Evolutionary conservation across 1,140 invertebrate genomes (phyloP).

Genomic region (Drosophila elegans): DNA sequence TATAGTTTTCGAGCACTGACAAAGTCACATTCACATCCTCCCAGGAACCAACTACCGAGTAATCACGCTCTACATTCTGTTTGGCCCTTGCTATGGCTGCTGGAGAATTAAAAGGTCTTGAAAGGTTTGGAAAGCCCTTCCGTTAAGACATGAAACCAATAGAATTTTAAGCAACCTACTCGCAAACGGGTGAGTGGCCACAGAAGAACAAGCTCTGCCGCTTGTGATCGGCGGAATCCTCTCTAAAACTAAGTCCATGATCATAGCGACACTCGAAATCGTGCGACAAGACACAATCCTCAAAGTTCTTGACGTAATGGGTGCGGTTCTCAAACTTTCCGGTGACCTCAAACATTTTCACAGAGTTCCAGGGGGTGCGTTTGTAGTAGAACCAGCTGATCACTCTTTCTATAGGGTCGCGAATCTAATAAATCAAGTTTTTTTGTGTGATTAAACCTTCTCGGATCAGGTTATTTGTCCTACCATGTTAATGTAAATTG

Average conservation of each 20-base stretch:
- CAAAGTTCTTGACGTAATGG: constrained; percentile 94
- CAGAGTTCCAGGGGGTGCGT: constrained; percentile 90
- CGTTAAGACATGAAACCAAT: neutral
- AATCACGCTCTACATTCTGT: constrained; percentile 92
- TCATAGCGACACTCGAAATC: constrained; percentile 94
- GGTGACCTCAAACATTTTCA: constrained; percentile 85
- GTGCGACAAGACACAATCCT: constrained; percentile 91
- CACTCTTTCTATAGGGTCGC: constrained; percentile 94
- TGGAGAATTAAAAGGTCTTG: constrained; percentile 91
- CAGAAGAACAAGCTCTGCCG: constrained; percentile 92
- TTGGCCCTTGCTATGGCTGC: constrained; percentile 92
- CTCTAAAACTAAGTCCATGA: constrained; percentile 91
- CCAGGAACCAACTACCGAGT: constrained; percentile 93
- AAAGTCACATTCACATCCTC: constrained; percentile 93
- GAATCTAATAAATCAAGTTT: constrained; percentile 50
- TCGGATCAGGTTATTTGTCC: neutral
- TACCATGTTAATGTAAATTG: constrained; percentile 95
- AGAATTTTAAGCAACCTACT: constrained; percentile 83
- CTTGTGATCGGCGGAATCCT: constrained; percentile 90
- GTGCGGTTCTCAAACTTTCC: constrained; percentile 91
- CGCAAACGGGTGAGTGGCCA: constrained; percentile 93
- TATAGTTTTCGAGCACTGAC: constrained; percentile 91
- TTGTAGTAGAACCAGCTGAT: constrained; percentile 94
- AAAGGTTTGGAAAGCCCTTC: constrained; percentile 32
- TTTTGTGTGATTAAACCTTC: neutral